Evolutionary conservation across 2,797 vertebrate genomes (phyloP), one percentile per base, ranked within the genome.

Genomic region (Odontamblyopus rebecca): DNA sequence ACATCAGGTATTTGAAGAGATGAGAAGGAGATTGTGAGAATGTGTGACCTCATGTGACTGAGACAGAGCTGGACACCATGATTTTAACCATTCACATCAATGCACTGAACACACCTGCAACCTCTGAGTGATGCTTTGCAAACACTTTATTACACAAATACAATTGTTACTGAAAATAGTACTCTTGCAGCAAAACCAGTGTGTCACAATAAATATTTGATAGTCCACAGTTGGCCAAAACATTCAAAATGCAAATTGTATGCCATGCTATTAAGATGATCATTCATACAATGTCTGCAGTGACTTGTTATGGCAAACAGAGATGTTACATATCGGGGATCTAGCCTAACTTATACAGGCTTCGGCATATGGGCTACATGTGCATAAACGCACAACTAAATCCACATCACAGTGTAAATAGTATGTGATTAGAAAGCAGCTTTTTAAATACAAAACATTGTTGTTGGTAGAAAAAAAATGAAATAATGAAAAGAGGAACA

Each of bases 141-240:
- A 95, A 97, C 96, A 98, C 97, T 99, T 99, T 99, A 99, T 99
- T 99, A 98, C 97, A 98, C 97, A 99, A 99, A 98, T 97, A 97
- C 96, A 96, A 97, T 96, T 94, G 91, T 95, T 98, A 96, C 95
- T 94, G 94, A 99, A 99, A 99, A 99, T 98, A 98, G 96, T 97
- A 93, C 96, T 98, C 95, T 98, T 97, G 96, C 96, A 96, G 95
- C 95, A 93, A 96, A 96, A 96, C 96, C 95, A 91, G 94, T 96
- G 91, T 91, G 83, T 92, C 87, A 94, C 92, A 94, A 92, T 92
- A 97, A 96, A 98, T 96, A 97, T 97, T 93, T 94, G 92, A 96
- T 93, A 86, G 92, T 93, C 87, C 90, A 89, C 93, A 92, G 86
- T 89, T 93, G 91, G 93, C 92, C 89, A 89, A 85, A 89, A 83